Conservation (phyloP, 2,888 invertebrate genomes). For the Pollenia griseotomentosa region DNA sequence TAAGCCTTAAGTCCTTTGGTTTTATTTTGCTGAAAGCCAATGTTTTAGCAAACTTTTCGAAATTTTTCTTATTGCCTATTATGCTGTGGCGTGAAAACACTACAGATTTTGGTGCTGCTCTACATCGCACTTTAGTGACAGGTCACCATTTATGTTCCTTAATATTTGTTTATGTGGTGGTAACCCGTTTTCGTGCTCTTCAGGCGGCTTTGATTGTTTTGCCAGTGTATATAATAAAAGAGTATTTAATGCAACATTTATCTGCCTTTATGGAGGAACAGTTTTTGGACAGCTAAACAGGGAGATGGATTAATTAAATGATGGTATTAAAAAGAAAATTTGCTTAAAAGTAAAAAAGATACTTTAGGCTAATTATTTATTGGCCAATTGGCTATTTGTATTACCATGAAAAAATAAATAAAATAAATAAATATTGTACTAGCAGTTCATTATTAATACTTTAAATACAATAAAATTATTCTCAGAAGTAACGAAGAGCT, state of each 20-base stretch:
- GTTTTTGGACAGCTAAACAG: constrained; percentile 24
- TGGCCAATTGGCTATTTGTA: no score
- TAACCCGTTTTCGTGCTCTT: constrained; percentile 74
- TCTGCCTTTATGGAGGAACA: constrained; percentile 76
- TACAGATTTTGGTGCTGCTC: constrained; percentile 81
- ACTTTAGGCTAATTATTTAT: no score
- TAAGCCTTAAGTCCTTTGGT: constrained; percentile 71
- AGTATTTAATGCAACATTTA: constrained; percentile 77
- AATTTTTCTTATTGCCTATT: constrained; percentile 87
- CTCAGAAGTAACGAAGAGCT: no score
- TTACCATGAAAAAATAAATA: no score
- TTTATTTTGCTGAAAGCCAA: constrained; percentile 85
- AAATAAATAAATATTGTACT: no score
- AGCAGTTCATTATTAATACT: no score
- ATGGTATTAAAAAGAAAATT: not conserved
- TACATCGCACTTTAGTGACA: constrained; percentile 87
- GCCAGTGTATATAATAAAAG: constrained; percentile 78
- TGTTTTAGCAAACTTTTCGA: constrained; percentile 86
- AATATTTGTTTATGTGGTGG: constrained; percentile 86
- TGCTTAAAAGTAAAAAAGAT: not conserved
- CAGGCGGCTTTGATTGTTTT: constrained; percentile 77
- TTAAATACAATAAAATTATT: no score
- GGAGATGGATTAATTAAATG: not conserved
- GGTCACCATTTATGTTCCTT: constrained; percentile 88
- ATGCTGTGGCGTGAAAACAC: constrained; percentile 86